Conservation (phyloP, 2,797 vertebrate genomes). For the Salarias fasciatus region DNA sequence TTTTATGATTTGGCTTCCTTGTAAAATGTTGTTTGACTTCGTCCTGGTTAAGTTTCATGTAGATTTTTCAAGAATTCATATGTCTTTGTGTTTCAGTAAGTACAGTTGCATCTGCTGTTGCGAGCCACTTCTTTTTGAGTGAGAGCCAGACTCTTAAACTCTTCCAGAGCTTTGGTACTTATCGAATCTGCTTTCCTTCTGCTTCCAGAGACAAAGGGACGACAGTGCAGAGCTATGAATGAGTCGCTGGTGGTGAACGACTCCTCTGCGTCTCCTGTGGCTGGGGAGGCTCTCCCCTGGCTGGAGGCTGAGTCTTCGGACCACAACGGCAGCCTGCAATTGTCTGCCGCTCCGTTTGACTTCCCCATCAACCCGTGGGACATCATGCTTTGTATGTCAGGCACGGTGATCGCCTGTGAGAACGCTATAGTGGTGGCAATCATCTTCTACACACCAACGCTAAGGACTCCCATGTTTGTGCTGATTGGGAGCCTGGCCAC, state of each 20-base stretch:
- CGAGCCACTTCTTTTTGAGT: too few relatives aligned
- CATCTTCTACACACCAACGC: constrained; percentile 93
- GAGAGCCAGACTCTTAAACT: background rate
- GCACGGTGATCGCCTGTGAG: constrained; percentile 95
- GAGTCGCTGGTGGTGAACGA: constrained; percentile 85
- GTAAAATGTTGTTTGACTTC: too few relatives aligned
- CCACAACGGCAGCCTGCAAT: constrained; percentile 75
- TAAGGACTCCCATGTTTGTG: constrained; percentile 96
- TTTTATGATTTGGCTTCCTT: too few relatives aligned
- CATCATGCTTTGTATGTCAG: constrained; percentile 96
- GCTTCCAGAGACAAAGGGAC: constrained; percentile 53
- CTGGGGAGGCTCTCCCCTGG: constrained; percentile 70
- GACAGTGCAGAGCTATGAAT: constrained; percentile 81
- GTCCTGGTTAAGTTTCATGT: too few relatives aligned
- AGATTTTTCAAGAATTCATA: too few relatives aligned
- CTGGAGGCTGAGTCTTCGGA: constrained; percentile 69
- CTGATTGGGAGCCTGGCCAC: constrained; percentile 97
- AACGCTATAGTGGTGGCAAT: constrained; percentile 97
- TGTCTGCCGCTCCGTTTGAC: constrained; percentile 73
- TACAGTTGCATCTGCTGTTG: too few relatives aligned
- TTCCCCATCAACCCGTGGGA: constrained; percentile 94
- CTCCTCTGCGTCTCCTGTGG: constrained; percentile 75
- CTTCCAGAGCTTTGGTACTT: background rate
- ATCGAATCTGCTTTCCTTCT: background rate
- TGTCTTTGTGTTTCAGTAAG: too few relatives aligned